Evolutionary conservation across 2,888 invertebrate genomes (phyloP), one percentile per base, ranked within the genome.

Genomic region (Zeuzera pyrina): DNA sequence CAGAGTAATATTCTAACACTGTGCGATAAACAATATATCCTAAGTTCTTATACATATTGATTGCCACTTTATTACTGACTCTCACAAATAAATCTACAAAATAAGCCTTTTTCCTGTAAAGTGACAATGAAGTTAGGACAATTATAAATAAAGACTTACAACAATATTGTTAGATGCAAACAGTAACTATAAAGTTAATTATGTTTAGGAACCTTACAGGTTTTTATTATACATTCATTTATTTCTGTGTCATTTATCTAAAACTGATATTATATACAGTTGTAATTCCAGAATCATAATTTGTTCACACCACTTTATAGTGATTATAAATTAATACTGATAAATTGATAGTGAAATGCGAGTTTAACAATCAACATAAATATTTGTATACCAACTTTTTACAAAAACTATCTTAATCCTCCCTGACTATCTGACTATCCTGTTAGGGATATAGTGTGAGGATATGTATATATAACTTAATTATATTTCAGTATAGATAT

Each of bases 21-120:
- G 95, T 94, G 36, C 99, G 85, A 69, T 98, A 99, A 0, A 98
- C 94, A 47, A 95, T 95, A 62, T 99, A 99, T 12, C 98, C 98
- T 35, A 98, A 84, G 67, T 93, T 93, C 54, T 91, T 91, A 67
- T 99, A 99, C 97, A 99, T 98, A 55, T 94, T 94, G 33, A 98
- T 97, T 1, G 99, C 99, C 26, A 97, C 94, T 68, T 92, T 91
- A 70, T 99, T 99, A 58, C 97, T 98, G 7, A 98, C 96, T 52
- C 99, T 88, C 2, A 99, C 99, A 87, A 98, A 99, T 21, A 99
- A 85, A 69, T 99, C 99, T 10, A 99, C 98, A 77, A 99, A 99
- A 69, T 94, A 98, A 14, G 96, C 94, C 33, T 92, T 88, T 83
- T 98, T 98, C 67, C 98, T 98, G 71, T 27, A 88, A 88, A 42